These are phyloP conservation scores for Odocoileus virginianus DNA, from an alignment of 2,113 vertebrate genomes.

Conservation along the genomic window DNA sequence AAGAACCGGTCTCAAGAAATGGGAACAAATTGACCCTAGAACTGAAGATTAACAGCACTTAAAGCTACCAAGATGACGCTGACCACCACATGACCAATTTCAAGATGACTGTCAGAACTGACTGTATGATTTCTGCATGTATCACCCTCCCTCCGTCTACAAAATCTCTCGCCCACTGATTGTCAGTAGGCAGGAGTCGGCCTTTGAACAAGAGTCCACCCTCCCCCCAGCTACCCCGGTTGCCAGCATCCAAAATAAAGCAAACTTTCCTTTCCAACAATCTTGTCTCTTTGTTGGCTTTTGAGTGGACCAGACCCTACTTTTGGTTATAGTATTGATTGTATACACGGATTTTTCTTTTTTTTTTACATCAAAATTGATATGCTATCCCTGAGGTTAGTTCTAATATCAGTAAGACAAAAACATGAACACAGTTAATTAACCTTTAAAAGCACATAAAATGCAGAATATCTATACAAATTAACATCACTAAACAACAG, in stretches of 20 bases:
- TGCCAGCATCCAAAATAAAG: not conserved
- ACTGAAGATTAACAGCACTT: not conserved
- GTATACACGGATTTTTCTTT: not conserved
- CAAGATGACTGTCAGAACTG: not conserved
- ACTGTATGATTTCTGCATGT: not conserved
- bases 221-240: not conserved
- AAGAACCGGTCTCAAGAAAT: not conserved
- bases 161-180: not conserved
- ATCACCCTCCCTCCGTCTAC: not conserved
- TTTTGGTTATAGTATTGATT: not conserved
- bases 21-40: not conserved
- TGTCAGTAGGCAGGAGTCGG: not conserved
- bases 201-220: not conserved
- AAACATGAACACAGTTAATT: not conserved
- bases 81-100: not conserved
- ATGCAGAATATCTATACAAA: not conserved
- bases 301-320: not conserved
- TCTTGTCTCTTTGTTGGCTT: not conserved
- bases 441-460: not conserved
- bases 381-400: not conserved
- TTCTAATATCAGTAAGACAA: not conserved
- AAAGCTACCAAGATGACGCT: not conserved
- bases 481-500: not conserved
- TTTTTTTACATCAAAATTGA: not conserved
- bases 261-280: not conserved